Evolutionary conservation across 2,113 vertebrate species (phyloP), one percentile per base, ranked within the genome.

Genomic region (Syrrhaptes paradoxus): DNA sequence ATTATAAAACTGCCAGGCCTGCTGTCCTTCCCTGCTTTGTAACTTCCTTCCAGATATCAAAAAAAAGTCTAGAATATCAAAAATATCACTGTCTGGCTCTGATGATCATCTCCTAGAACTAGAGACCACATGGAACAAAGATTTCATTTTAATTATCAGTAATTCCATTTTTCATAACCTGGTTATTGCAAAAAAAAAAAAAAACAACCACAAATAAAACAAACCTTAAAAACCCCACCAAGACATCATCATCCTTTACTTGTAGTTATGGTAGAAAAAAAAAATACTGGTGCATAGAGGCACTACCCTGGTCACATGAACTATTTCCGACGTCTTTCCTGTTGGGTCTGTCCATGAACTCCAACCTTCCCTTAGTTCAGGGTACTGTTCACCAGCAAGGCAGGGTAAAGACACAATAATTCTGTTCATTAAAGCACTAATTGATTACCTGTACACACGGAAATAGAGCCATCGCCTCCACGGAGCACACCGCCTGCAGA

Each of bases 131-230:
- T 1, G 13, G 78, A 97, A 96, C 81, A 97, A 96, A 96, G 94
- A 90, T 81, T 96, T 95, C 59, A 38, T 91, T 97, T 97, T 98
- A 97, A 98, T 98, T 98, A 97, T 90, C 86, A 66, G 83, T 52
- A 86, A 34, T 57, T 91, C 80, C 9, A 7, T 79, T 89, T 85
- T 46, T 70, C 34, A n/a, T 78, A 95, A 52, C 73, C 24, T 2
- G 0, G 6, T 72, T 86, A 58, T 43, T 95, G 66, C 26, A 65
- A 87, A 93, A 66, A 61, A 68, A 29, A 19, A 67, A 81, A 71
- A 20, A 81, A 71, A 20, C 52, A 52, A 10, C 57, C 79, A 54
- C 25, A 74, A 41, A 41, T 41, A 13, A 41, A 41, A 65, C 48
- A 31, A 8, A 9, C 25, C 5, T 15, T 26, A 51, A 72, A 59